Base-by-base conservation (phyloP, 1,140 invertebrate species). In the Nephotettix cincticeps region DNA sequence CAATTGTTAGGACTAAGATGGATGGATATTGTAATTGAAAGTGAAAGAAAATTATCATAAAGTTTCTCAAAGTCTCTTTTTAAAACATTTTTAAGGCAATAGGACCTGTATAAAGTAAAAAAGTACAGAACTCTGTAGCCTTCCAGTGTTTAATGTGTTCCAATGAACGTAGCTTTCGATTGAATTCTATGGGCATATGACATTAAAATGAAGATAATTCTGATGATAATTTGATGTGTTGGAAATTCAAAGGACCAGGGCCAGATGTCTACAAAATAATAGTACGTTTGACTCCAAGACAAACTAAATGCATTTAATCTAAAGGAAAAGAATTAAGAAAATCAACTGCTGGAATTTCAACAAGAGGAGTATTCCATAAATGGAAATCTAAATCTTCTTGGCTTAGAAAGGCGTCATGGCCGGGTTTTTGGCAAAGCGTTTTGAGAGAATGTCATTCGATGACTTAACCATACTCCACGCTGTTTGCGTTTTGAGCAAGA, bases 101-200 rank as follows among this genome's bases (percentile, higher is more conserved):
- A 47, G 80, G 74, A 13, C 82, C 83, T n/a, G 77, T 80, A 74
- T 85, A 85, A 3, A 84, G 71, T 23, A 85, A 66, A 75, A 84
- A 82, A 54, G 78, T 73, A 27, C 82, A 69, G 74, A 82, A 82
- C 74, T 84, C 83, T 58, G 83, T 83, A 9, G 80, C 83, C 75
- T 84, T 85, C 80, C 80, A 85, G 32, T 76, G 66, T 4, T 78
- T 74, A 32, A 81, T 25, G 45, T 84, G 79, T 23, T 64, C 30
- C 1, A 84, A 70, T 25, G 65, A 40, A 68, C 81, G 73, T 9
- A 81, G 79, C 71, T 82, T 81, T 71, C 82, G 70, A 56, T 66
- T 58, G 79, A 83, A 84, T 72, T 84, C 80, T 32, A 13, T 23
- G 30, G 82, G 78, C 36, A 79, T 76, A 58, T 14, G 43, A 0